Evolutionary conservation across 2,888 invertebrate genomes (phyloP), one percentile per base, ranked within the genome.

Genomic region (Phaonia tiefii): DNA sequence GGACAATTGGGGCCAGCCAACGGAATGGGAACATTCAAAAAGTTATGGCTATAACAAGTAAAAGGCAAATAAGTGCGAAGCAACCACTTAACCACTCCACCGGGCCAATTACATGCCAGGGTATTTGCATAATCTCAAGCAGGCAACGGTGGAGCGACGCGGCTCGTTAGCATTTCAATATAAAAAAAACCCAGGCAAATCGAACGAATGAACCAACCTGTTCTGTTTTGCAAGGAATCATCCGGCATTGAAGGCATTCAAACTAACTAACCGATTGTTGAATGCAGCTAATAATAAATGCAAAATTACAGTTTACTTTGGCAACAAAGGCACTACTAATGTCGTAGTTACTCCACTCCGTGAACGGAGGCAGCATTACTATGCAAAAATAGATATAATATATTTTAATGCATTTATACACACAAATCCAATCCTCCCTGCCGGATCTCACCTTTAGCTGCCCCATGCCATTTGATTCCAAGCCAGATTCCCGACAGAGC

Each of bases 61-160:
- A 17, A 49, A 10, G 8, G 8, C 49, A 17, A 49, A 49, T 8
- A 25, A 54, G 22, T 54, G 54, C 17, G 20, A 25, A 25, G 54
- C 11, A 54, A 54, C 22, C 54, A 13, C 25, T 54, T 25, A 63
- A 49, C 22, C 65, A 79, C 65, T 58, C 11, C 22, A 69, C 73
- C 69, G 70, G 70, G 26, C 58, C 80, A 80, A 73, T 70, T 76
- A 65, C 31, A 42, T 11, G 22, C 66, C 69, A 54, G 67, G 69
- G 54, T 31, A 80, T 80, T 80, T 74, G 26, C 73, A 80, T 70
- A 76, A 77, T 73, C 74, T 74, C 17, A 13, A 54, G 31, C n/a
- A n/a, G n/a, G n/a, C n/a, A n/a, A 3, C 31, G 31, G 31, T 31
- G 31, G 8, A 3, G 3, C 31, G 31, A 31, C 31, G 31, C 31